Evolutionary conservation across 2,888 invertebrate species (phyloP).

Genomic region (Unio pictorum): DNA sequence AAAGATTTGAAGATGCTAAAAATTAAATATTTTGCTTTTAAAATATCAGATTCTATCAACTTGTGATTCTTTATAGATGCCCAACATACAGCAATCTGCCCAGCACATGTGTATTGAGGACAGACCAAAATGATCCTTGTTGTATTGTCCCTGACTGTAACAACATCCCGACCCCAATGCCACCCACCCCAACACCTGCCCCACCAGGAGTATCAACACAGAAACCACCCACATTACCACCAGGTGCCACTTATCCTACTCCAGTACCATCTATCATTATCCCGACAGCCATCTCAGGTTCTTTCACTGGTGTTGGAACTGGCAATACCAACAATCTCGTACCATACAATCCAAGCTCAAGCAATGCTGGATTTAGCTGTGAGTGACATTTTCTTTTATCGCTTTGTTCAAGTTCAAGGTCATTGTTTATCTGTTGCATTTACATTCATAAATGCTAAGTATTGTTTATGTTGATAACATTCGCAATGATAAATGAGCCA

Average conservation of each 20-base stretch:
- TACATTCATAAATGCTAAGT: too few relatives aligned
- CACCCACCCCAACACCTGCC: slow-evolving; percentile 17
- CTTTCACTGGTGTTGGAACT: slow-evolving; percentile 43
- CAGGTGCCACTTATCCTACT: slow-evolving; percentile 30
- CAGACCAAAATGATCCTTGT: slow-evolving; percentile 42
- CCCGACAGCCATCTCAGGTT: slow-evolving; percentile 39
- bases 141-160: slow-evolving; percentile 52
- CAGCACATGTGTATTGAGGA: slow-evolving; percentile 32
- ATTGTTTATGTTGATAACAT: too few relatives aligned
- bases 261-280: slow-evolving; percentile 23
- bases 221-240: slow-evolving; percentile 8
- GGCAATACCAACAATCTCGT: slow-evolving; percentile 20
- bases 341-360: slow-evolving; percentile 13
- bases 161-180: slow-evolving; percentile 28
- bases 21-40: background rate
- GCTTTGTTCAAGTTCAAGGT: too few relatives aligned
- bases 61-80: slow-evolving; percentile 29
- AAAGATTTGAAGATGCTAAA: background rate
- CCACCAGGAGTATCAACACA: background rate
- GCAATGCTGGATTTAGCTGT: slow-evolving; percentile 13
- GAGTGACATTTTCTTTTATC: slow-evolving; percentile 1
- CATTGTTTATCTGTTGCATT: too few relatives aligned
- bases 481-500: too few relatives aligned
- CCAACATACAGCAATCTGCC: slow-evolving; percentile 33
- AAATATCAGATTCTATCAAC: background rate